Evolutionary conservation across 2,797 vertebrate genomes (phyloP), one percentile per base, ranked within the genome.

Genomic region (Urophycis tenuis): DNA sequence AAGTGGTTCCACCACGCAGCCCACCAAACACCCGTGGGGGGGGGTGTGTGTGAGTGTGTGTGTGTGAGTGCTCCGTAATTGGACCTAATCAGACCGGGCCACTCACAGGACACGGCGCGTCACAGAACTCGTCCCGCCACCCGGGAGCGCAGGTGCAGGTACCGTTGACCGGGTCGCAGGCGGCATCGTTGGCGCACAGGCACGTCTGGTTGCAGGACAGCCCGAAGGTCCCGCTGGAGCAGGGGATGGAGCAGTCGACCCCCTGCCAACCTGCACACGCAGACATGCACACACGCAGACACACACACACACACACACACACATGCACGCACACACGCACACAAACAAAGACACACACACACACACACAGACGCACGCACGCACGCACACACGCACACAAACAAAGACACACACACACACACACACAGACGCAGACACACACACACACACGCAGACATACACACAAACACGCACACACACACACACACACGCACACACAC

Each of bases 211-310:
- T 97, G 83, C 97, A 99, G 91, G 88, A 86, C 19, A 93, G 91
- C 2, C 97, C 97, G 97, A 97, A 99, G 0, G 89, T 92, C 1
- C 96, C 96, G 0, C 94, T 96, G 41, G 96, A 94, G 80, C 97
- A 99, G 0, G 94, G 94, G 80, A 97, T 91, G 74, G 95, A 93
- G 79, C 97, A 99, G 84, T 97, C 96, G 7, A 93, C 89, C 1
- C 96, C 95, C 89, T 96, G 96, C 97, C 97, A 99, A 0, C 97
- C 97, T 99, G 83, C 1, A 74, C 36, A 2, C 22, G 15, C 29
- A n/a, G 3, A 14, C 8, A 11, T 10, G n/a, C 22, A n/a, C 71
- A 73, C 17, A 34, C 32, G 14, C 39, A 41, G 6, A 41, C 39
- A 41, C 39, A 25, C 32, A 36, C n/a, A 15, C 35, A 41, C 10